These are phyloP conservation scores for Mizuhopecten yessoensis DNA, from an alignment of 1,140 invertebrate species.

Conservation along the genomic window DNA sequence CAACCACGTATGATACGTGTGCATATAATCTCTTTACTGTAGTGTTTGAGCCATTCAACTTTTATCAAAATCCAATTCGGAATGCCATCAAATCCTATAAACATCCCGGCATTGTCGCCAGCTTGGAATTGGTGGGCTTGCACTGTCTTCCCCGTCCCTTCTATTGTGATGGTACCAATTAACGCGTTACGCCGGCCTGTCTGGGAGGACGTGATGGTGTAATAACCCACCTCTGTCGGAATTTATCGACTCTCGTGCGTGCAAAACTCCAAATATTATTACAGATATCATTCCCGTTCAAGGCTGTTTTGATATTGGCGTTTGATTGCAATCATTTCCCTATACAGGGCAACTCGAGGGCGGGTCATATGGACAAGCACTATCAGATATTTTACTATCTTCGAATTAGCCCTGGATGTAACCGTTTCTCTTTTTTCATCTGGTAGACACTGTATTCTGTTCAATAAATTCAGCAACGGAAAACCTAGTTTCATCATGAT, in stretches of 20 bases:
- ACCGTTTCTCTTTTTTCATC: too few species aligned
- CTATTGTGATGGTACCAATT: slow-evolving; percentile 13
- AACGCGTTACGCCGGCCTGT: not conserved
- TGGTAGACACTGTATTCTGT: too few species aligned
- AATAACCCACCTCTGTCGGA: not conserved
- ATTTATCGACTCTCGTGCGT: not conserved
- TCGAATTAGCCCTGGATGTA: not conserved
- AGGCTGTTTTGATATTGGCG: not conserved
- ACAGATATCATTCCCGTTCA: slow-evolving; percentile 12
- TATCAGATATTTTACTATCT: too few species aligned
- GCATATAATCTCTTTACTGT: too few species aligned
- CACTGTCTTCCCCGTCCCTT: not conserved
- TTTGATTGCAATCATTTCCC: not conserved
- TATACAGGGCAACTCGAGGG: too few species aligned
- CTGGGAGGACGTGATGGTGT: not conserved
- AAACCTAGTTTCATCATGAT: too few species aligned
- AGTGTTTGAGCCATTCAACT: not conserved
- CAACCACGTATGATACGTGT: too few species aligned
- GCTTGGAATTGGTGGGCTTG: not conserved
- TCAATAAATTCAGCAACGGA: not conserved
- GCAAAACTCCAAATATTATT: not conserved
- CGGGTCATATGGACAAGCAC: too few species aligned
- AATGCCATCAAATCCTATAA: not conserved
- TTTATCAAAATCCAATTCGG: not conserved
- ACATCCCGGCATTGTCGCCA: not conserved